Evolutionary conservation across 1,140 invertebrate genomes (phyloP).

Genomic region (Leptinotarsa undecemlineata): DNA sequence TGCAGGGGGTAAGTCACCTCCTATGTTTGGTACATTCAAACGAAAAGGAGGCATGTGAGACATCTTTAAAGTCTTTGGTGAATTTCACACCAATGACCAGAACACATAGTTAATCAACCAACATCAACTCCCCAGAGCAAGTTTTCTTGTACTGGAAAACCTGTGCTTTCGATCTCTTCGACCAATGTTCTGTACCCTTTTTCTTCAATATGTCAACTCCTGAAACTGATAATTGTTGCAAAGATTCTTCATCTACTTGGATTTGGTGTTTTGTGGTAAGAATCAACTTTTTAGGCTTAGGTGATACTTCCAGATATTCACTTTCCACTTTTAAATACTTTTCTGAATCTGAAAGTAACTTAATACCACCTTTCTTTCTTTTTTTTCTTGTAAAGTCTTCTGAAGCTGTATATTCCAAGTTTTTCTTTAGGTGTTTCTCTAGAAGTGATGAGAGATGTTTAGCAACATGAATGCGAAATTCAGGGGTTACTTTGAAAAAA

Average conservation of each 20-base stretch:
- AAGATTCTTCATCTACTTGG: slow-evolving; percentile 29
- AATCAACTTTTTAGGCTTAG: background rate
- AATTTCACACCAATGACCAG: too few relatives aligned
- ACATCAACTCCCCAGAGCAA: slow-evolving; percentile 26
- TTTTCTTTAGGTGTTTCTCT: slow-evolving; percentile 40
- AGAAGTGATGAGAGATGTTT: slow-evolving; percentile 40
- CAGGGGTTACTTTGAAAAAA: slow-evolving; percentile 43
- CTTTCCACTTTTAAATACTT: slow-evolving; percentile 33
- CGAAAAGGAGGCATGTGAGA: slow-evolving; percentile 73
- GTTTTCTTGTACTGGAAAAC: slow-evolving; percentile 40
- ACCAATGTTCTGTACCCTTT: slow-evolving; percentile 45
- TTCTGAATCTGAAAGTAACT: slow-evolving; percentile 40
- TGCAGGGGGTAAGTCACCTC: slow-evolving; percentile 63
- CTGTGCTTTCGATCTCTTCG: slow-evolving; percentile 41
- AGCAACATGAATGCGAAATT: slow-evolving; percentile 46
- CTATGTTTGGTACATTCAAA: slow-evolving; percentile 66
- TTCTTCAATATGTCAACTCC: slow-evolving; percentile 42
- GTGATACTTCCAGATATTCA: slow-evolving; percentile 15
- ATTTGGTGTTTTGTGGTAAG: background rate
- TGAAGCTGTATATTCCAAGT: slow-evolving; percentile 21
- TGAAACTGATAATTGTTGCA: slow-evolving; percentile 38
- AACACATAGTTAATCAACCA: slow-evolving; percentile 29
- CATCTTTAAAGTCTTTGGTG: slow-evolving; percentile 54
- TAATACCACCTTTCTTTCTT: slow-evolving; percentile 39
- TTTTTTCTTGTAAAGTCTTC: slow-evolving; percentile 27